These are phyloP conservation scores for Unio delphinus DNA, from an alignment of 2,888 invertebrate species.

Conservation along the genomic window DNA sequence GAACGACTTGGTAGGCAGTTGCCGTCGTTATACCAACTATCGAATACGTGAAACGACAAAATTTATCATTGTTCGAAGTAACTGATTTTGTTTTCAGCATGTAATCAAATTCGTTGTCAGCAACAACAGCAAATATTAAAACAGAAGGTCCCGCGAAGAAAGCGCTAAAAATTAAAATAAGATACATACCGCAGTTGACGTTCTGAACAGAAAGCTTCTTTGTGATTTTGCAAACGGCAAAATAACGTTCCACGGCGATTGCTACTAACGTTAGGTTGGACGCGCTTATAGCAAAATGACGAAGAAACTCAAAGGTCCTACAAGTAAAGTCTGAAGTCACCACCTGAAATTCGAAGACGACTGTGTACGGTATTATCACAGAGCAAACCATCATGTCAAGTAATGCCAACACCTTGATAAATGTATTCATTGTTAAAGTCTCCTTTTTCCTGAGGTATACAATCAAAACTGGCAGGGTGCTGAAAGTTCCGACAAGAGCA, in stretches of 20 bases:
- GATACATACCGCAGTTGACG: slow-evolving; percentile 39
- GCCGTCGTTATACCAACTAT: slow-evolving; percentile 35
- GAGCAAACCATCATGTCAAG: slow-evolving; percentile 51
- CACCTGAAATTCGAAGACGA: slow-evolving; percentile 52
- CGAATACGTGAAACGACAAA: slow-evolving; percentile 55
- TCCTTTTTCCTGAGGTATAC: slow-evolving; percentile 46
- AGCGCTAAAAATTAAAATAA: slow-evolving; percentile 35
- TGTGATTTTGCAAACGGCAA: slow-evolving; percentile 51
- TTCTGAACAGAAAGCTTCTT: slow-evolving; percentile 36
- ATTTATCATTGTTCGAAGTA: slow-evolving; percentile 20
- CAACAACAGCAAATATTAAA: slow-evolving; percentile 50
- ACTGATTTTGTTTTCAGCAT: slow-evolving; percentile 42
- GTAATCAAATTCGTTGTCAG: slow-evolving; percentile 31
- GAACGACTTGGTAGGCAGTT: slow-evolving; percentile 38
- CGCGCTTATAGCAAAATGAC: slow-evolving; percentile 45
- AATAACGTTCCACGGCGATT: slow-evolving; percentile 53
- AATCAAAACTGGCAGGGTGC: slow-evolving; percentile 52
- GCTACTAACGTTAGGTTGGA: slow-evolving; percentile 53
- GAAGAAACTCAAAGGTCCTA: slow-evolving; percentile 45
- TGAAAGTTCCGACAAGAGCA: slow-evolving; percentile 42
- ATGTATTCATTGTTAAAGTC: slow-evolving; percentile 46
- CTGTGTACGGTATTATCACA: slow-evolving; percentile 51
- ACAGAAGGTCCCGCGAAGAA: slow-evolving; percentile 40
- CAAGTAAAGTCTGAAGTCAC: slow-evolving; percentile 48
- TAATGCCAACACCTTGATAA: slow-evolving; percentile 52